Percentiles rank a stretch among this genome's conserved stretches.
phyloP scores from a whole-genome alignment of 92 coral and sea anemone species.

The Phenganax subtilis region DNA sequence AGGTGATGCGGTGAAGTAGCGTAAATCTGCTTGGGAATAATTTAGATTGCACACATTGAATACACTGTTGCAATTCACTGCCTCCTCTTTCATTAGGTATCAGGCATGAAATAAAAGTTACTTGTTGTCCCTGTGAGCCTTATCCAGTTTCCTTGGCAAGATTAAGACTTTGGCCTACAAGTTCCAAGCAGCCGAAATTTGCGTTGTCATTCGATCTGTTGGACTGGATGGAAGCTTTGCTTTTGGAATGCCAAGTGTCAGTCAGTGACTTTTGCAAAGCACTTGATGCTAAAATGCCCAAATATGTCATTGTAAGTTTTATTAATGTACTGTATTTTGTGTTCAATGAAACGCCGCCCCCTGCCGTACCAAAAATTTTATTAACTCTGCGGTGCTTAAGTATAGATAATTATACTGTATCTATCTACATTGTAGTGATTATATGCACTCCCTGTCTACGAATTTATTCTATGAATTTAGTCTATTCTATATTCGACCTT shows the following conservation, averaged over 20 bases:
- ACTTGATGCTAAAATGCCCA: slow-evolving; percentile 11
- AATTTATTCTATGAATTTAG: too few relatives aligned
- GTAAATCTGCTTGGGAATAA: too few relatives aligned
- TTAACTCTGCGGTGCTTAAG: too few relatives aligned
- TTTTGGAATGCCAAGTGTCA: slow-evolving; percentile 31
- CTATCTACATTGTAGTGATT: neutral
- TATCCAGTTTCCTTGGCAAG: slow-evolving; percentile 21
- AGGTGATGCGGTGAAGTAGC: neutral
- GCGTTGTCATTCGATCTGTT: slow-evolving; percentile 27
- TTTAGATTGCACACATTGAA: too few relatives aligned
- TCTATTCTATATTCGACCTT: too few relatives aligned
- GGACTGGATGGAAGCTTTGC: slow-evolving; percentile 28
- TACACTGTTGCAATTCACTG: too few relatives aligned
- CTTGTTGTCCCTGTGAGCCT: neutral
- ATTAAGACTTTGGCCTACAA: slow-evolving; percentile 28
- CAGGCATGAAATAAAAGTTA: neutral
- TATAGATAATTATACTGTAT: too few relatives aligned
- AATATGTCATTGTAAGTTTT: slow-evolving; percentile 14
- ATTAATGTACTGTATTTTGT: too few relatives aligned
- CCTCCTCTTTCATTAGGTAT: neutral
- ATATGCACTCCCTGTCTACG: too few relatives aligned
- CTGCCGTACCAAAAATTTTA: too few relatives aligned
- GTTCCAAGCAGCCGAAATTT: slow-evolving; percentile 14
- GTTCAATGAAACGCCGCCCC: too few relatives aligned
- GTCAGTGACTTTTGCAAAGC: slow-evolving; percentile 35